These are phyloP conservation scores for Erythrolamprus reginae DNA, from an alignment of 2,113 vertebrate species.

Conservation along the genomic window DNA sequence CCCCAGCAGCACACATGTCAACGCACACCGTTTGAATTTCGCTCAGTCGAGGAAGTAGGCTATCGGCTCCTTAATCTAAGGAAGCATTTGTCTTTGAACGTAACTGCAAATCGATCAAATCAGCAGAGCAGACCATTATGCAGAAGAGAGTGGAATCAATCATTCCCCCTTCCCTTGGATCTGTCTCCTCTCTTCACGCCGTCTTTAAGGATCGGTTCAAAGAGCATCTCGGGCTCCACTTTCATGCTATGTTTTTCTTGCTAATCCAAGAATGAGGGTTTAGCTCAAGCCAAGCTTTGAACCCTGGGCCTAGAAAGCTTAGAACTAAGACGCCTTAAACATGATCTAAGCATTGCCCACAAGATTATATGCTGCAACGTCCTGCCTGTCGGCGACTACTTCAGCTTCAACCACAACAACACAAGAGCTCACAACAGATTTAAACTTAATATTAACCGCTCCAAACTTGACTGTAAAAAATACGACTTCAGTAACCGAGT, in stretches of 20 bases:
- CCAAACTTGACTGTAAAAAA: no score
- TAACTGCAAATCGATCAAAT: conserved; percentile 51
- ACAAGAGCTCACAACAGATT: no score
- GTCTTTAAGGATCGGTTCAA: conserved; percentile 5
- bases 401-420: no score
- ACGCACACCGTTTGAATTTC: background rate
- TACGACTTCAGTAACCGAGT: no score
- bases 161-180: conserved; percentile 16
- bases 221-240: conserved; percentile 1
- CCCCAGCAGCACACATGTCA: background rate
- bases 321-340: no score
- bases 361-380: no score
- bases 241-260: conserved; percentile 39
- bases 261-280: background rate
- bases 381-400: no score
- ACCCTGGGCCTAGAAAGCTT: no score
- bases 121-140: conserved; percentile 25
- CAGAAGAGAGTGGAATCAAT: conserved; percentile 36
- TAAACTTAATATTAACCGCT: no score
- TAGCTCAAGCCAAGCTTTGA: conserved; percentile 35
- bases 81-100: conserved; percentile 22
- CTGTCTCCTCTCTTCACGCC: background rate
- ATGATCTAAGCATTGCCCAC: no score
- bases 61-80: background rate
- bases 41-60: background rate